phyloP scores from a whole-genome alignment of 2,888 invertebrate species.

The Drosophila lacicola region DNA sequence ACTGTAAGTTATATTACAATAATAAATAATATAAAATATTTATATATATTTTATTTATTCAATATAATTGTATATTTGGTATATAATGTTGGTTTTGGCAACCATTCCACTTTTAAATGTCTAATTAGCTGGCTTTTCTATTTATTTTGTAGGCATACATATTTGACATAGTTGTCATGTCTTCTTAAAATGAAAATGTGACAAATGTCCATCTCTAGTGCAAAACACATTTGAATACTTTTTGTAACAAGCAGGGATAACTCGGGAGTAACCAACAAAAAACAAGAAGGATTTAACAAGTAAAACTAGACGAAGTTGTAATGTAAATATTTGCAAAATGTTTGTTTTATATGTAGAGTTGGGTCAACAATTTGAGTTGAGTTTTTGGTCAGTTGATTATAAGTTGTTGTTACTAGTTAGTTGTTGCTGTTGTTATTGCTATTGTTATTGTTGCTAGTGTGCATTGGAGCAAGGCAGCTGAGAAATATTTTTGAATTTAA shows the following conservation, averaged over 20 bases:
- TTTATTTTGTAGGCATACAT: no score
- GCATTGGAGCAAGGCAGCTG: background rate
- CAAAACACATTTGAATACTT: constrained; percentile 1
- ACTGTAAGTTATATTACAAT: no score
- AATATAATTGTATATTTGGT: no score
- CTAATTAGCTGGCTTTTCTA: no score
- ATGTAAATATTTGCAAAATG: constrained; percentile 69
- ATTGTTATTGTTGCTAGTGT: constrained; percentile 16
- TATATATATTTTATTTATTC: no score
- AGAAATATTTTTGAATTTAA: constrained; percentile 14
- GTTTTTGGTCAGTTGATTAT: constrained; percentile 62
- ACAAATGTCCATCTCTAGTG: background rate
- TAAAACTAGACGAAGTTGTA: constrained; percentile 55
- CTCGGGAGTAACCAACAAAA: constrained; percentile 41
- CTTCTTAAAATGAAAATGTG: background rate
- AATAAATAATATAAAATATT: no score
- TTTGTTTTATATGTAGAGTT: constrained; percentile 57
- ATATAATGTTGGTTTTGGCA: no score
- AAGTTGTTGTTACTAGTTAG: constrained; percentile 9
- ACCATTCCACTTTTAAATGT: no score
- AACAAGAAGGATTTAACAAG: constrained; percentile 29
- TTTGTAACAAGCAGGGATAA: constrained; percentile 30
- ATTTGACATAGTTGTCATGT: no score
- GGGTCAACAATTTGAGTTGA: constrained; percentile 39
- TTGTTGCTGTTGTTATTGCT: constrained; percentile 23